Percentiles rank a stretch among this genome's conserved stretches.
These are phyloP conservation scores for Lutraria rhynchaena DNA, from an alignment of 1,140 invertebrate genomes.

Conservation along the genomic window DNA sequence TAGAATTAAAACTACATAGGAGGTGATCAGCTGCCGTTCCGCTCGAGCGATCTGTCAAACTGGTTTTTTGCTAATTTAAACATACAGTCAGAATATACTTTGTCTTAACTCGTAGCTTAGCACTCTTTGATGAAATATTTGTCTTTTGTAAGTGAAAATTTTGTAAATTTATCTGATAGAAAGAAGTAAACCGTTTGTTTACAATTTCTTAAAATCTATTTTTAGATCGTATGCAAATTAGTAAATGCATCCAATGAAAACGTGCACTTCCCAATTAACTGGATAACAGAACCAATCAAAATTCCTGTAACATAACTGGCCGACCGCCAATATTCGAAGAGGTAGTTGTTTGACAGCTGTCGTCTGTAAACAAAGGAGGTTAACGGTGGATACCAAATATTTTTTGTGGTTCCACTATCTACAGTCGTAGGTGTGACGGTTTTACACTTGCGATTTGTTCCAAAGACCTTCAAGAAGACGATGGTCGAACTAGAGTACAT, in stretches of 20 bases:
- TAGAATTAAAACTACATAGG: too few species aligned
- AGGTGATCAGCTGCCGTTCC: slow-evolving; percentile 1
- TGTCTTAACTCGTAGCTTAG: too few species aligned
- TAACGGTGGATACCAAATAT: slow-evolving; percentile 22
- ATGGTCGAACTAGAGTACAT: slow-evolving; percentile 35
- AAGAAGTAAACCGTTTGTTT: too few species aligned
- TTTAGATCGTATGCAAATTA: slow-evolving; percentile 58
- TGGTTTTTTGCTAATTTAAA: background rate
- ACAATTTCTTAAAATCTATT: slow-evolving; percentile 35
- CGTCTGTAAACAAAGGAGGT: slow-evolving; percentile 57
- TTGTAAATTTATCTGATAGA: too few species aligned
- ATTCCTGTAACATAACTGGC: slow-evolving; percentile 35
- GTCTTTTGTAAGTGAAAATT: too few species aligned
- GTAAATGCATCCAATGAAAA: slow-evolving; percentile 38
- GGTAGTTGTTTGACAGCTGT: slow-evolving; percentile 65
- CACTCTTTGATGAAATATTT: too few species aligned
- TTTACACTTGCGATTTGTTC: slow-evolving; percentile 27
- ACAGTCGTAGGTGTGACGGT: background rate
- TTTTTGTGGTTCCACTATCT: slow-evolving; percentile 14
- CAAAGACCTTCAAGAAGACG: background rate
- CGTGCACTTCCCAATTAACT: background rate
- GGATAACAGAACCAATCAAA: slow-evolving; percentile 55
- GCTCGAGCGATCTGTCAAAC: slow-evolving; percentile 60
- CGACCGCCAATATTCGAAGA: slow-evolving; percentile 63
- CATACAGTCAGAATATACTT: too few species aligned